A percentile compares a stretch with the other conserved stretches of the same genome.
These are phyloP conservation scores for Brachionus rotundiformis DNA, from an alignment of 1,140 invertebrate genomes.

Conservation along the genomic window DNA sequence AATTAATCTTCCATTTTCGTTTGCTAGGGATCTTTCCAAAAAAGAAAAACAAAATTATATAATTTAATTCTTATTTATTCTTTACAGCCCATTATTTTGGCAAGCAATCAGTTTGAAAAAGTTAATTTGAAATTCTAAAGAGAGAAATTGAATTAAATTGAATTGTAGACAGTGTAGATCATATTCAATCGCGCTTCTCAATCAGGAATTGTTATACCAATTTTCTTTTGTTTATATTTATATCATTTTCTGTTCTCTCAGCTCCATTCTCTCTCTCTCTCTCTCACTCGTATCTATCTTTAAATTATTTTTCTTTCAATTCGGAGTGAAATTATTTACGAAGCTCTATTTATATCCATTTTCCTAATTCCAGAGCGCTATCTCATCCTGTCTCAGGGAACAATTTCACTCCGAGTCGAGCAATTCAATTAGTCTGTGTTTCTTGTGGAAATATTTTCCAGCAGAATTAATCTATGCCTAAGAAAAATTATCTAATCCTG, in stretches of 20 bases:
- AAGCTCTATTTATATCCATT: background rate
- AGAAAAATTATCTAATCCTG: slow-evolving; percentile 33
- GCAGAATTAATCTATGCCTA: background rate
- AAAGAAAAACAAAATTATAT: slow-evolving; percentile 47
- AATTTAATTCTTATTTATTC: background rate
- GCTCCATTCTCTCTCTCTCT: background rate
- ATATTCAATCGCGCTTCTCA: background rate
- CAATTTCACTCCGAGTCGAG: background rate
- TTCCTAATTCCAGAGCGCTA: background rate
- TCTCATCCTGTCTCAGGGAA: background rate
- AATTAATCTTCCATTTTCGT: slow-evolving; percentile 39
- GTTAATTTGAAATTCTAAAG: slow-evolving; percentile 46
- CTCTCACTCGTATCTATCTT: background rate
- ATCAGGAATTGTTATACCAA: slow-evolving; percentile 29
- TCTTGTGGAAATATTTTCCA: slow-evolving; percentile 1
- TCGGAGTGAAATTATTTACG: background rate
- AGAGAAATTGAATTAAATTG: background rate
- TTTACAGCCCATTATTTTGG: slow-evolving; percentile 35
- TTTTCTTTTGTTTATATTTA: slow-evolving; percentile 17
- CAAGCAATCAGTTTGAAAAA: slow-evolving; percentile 35
- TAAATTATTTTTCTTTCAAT: background rate
- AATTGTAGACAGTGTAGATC: slow-evolving; percentile 42
- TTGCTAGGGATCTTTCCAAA: background rate
- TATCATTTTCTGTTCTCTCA: slow-evolving; percentile 26
- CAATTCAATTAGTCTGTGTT: slow-evolving; percentile 12